Evolutionary conservation across 1,140 invertebrate genomes (phyloP).

Genomic region (Watersipora subatra): DNA sequence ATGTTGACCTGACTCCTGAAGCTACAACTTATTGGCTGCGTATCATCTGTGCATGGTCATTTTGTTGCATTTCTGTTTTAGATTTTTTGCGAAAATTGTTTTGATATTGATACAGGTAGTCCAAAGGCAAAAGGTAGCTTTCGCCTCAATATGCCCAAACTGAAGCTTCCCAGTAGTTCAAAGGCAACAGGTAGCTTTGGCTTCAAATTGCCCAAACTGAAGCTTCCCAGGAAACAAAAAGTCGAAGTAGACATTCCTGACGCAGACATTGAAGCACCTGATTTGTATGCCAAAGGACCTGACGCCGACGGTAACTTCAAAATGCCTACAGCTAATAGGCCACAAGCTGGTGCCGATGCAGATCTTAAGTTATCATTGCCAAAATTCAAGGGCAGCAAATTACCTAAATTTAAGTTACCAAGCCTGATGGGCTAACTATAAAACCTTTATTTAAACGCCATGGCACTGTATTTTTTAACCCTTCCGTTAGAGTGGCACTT

Average conservation of each 20-base stretch:
- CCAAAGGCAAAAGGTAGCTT: neutral
- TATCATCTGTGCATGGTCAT: too few relatives aligned
- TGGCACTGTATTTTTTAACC: too few relatives aligned
- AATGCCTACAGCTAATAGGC: neutral
- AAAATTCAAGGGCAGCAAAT: too few relatives aligned
- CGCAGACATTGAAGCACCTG: neutral
- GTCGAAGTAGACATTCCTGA: neutral
- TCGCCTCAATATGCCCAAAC: neutral
- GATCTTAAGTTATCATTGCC: too few relatives aligned
- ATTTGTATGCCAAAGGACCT: neutral
- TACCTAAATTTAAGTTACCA: too few relatives aligned
- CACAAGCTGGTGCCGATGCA: neutral
- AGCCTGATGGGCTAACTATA: too few relatives aligned
- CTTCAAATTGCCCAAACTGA: too few relatives aligned
- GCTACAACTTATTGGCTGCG: neutral
- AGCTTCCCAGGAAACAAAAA: neutral
- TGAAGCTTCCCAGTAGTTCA: neutral
- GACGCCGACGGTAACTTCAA: neutral
- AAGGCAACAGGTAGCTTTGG: too few relatives aligned
- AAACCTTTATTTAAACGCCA: too few relatives aligned
- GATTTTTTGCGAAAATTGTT: too few relatives aligned
- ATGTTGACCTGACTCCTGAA: neutral
- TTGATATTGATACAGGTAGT: neutral
- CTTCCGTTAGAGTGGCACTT: too few relatives aligned
- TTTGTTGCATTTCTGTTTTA: too few relatives aligned